Conservation (phyloP, 2,797 vertebrate genomes). For the Anolis apletophallus region DNA sequence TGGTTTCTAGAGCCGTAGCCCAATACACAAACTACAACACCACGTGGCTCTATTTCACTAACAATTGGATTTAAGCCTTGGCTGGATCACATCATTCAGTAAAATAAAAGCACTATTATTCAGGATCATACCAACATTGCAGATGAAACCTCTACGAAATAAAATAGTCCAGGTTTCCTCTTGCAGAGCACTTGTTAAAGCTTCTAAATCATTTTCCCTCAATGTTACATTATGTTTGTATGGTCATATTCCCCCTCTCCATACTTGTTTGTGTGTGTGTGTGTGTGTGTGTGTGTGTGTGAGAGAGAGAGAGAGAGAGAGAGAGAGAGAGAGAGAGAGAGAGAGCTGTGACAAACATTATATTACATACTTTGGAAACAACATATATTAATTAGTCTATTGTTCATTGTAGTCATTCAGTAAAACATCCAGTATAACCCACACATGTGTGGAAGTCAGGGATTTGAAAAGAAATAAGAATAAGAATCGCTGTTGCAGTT, state of each 20-base stretch:
- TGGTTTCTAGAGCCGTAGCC: too few relatives aligned
- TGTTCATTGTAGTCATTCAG: constrained; percentile 4
- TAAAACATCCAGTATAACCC: neutral
- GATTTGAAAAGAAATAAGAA: too few relatives aligned
- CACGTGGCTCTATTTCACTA: too few relatives aligned
- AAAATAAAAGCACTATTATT: neutral
- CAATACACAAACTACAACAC: too few relatives aligned
- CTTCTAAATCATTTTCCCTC: neutral
- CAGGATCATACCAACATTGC: neutral
- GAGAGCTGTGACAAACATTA: too few relatives aligned
- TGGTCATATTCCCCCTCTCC: neutral
- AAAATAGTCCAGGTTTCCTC: neutral
- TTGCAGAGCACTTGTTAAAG: neutral
- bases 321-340: too few relatives aligned
- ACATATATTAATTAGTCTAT: neutral
- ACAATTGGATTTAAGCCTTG: neutral
- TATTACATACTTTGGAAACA: neutral
- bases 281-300: too few relatives aligned
- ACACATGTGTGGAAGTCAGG: neutral
- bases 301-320: too few relatives aligned
- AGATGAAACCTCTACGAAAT: neutral
- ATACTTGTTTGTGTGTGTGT: too few relatives aligned
- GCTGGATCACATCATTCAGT: neutral
- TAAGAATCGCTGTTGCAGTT: neutral
- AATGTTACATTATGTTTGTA: neutral